A percentile compares a stretch with the other conserved stretches of the same genome.
phyloP scores from a whole-genome alignment of 2,888 invertebrate species.

The Peribatodes rhomboidaria region DNA sequence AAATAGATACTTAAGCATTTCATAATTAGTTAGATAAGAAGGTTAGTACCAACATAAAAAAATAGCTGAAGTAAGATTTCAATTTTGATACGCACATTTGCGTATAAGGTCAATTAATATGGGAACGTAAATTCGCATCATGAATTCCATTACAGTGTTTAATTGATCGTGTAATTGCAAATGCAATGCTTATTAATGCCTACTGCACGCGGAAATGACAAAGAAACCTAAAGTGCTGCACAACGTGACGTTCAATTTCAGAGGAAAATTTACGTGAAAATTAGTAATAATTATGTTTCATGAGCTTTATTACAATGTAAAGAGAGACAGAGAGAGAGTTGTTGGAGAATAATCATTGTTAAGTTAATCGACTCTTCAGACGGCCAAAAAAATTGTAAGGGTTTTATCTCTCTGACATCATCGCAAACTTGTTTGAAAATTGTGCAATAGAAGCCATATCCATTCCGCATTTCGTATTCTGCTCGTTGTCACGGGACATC shows the following conservation, averaged over 20 bases:
- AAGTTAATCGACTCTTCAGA: too few relatives aligned
- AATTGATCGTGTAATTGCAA: conserved; percentile 37
- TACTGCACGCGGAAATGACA: conserved; percentile 16
- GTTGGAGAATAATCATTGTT: too few relatives aligned
- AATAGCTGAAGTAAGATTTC: neutral
- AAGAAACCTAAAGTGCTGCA: neutral
- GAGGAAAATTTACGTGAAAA: neutral
- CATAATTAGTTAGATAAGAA: too few relatives aligned
- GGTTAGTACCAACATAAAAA: neutral
- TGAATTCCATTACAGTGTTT: conserved; percentile 22
- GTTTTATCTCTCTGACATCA: too few relatives aligned
- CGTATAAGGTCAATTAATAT: conserved; percentile 23
- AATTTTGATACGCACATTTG: neutral
- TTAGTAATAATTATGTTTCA: neutral
- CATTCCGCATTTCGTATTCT: conserved; percentile 17
- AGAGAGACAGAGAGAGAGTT: too few relatives aligned
- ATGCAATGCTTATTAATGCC: conserved; percentile 20
- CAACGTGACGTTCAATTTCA: neutral
- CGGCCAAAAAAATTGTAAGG: too few relatives aligned
- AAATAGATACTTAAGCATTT: too few relatives aligned
- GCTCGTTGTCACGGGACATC: conserved; percentile 24
- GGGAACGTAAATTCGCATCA: conserved; percentile 18
- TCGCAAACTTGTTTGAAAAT: too few relatives aligned
- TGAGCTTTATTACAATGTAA: neutral
- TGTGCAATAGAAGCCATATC: conserved; percentile 3